A percentile compares a stretch with the other conserved stretches of the same genome.
Evolutionary conservation across 2,888 invertebrate genomes (phyloP).

Genomic region (Catocala nupta): DNA sequence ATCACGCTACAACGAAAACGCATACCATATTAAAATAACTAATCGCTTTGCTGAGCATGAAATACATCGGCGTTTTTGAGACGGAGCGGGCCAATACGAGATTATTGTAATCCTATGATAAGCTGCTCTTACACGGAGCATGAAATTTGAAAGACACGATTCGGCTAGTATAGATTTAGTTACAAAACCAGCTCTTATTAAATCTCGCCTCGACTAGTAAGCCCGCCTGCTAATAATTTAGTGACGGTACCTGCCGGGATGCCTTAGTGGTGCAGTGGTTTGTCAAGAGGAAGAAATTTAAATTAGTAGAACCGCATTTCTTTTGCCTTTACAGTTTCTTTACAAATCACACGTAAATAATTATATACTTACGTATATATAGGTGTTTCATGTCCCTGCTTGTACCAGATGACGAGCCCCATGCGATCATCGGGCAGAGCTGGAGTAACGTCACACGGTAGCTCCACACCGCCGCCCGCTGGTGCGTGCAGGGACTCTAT

Average conservation of each 20-base stretch:
- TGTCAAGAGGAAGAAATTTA: too few species aligned
- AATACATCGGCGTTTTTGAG: conserved; percentile 43
- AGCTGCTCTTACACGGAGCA: conserved; percentile 22
- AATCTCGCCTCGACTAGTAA: neutral
- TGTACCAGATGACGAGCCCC: conserved; percentile 94
- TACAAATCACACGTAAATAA: too few species aligned
- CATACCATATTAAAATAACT: conserved; percentile 17
- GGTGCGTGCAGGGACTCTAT: conserved; percentile 90
- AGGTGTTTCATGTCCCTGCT: conserved; percentile 90
- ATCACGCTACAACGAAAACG: conserved; percentile 29
- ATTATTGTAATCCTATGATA: conserved; percentile 34
- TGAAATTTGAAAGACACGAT: conserved; percentile 1
- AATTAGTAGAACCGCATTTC: too few species aligned
- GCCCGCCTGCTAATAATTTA: too few species aligned
- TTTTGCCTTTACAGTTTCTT: too few species aligned
- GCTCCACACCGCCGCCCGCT: conserved; percentile 91
- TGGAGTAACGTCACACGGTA: conserved; percentile 93
- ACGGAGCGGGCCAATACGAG: conserved; percentile 36
- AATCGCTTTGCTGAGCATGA: conserved; percentile 23
- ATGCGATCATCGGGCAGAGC: conserved; percentile 91
- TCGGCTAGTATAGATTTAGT: too few species aligned
- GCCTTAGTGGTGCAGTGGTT: too few species aligned
- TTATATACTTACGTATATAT: conserved; percentile 90
- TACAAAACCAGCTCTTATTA: too few species aligned
- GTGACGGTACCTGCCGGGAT: too few species aligned